Evolutionary conservation across 2,113 vertebrate genomes (phyloP).

Genomic region (Microcebus ravelobensis): DNA sequence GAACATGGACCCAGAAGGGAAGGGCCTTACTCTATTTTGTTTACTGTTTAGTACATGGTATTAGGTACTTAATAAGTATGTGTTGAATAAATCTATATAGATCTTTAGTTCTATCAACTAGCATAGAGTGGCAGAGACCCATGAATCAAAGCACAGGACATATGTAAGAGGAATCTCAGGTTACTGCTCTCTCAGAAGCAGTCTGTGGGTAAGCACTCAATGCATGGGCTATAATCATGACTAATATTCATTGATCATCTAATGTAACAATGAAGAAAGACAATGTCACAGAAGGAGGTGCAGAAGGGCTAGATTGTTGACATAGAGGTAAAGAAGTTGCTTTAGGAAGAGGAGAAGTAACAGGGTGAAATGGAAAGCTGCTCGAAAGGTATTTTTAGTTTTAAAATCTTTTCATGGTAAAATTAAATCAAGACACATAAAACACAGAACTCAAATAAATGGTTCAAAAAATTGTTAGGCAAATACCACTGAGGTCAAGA

Average conservation of each 20-base stretch:
- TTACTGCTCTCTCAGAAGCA: not conserved
- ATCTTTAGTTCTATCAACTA: not conserved
- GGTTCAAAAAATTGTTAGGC: not conserved
- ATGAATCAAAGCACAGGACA: not conserved
- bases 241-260: not conserved
- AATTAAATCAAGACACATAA: slow-evolving; percentile 9
- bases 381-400: not conserved
- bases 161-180: not conserved
- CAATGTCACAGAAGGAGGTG: not conserved
- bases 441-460: not conserved
- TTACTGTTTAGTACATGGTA: not conserved
- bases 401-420: not conserved
- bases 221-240: not conserved
- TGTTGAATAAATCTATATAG: not conserved
- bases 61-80: not conserved
- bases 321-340: not conserved
- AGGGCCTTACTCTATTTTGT: not conserved
- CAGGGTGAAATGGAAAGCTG: not conserved
- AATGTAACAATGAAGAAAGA: not conserved
- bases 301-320: not conserved
- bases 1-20: not conserved
- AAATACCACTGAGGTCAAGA: not conserved
- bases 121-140: not conserved
- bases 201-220: not conserved
- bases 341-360: not conserved